Conservation (phyloP, 2,113 vertebrate species). For the Catharus bicknelli region DNA sequence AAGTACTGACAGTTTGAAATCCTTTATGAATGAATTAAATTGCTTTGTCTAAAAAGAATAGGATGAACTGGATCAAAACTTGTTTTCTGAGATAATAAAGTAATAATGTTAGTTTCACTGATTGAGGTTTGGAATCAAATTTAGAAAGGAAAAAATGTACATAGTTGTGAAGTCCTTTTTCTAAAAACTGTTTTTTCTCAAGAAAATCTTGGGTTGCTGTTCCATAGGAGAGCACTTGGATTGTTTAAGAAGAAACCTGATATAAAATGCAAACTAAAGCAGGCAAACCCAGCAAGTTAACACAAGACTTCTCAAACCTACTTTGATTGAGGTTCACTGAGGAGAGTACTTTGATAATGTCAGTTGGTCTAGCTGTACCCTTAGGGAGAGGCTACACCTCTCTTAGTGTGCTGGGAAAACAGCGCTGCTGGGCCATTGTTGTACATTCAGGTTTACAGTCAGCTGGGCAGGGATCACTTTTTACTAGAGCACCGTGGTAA, state of each 20-base stretch:
- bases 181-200: background rate
- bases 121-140: background rate
- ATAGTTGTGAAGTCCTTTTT: background rate
- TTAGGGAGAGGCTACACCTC: background rate
- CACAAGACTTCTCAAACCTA: background rate
- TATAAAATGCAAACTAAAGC: background rate
- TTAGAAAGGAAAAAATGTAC: background rate
- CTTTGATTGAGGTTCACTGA: background rate
- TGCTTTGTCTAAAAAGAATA: background rate
- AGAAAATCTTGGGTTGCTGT: background rate
- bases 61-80: background rate
- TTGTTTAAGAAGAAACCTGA: background rate
- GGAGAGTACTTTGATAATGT: background rate
- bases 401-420: background rate
- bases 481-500: rapidly evolving
- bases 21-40: background rate
- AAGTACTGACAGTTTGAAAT: background rate
- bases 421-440: background rate
- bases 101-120: background rate
- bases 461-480: background rate
- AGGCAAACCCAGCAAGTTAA: background rate
- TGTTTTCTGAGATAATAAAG: background rate
- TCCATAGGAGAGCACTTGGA: background rate
- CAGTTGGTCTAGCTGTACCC: background rate
- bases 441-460: background rate